phyloP scores from a whole-genome alignment of 2,797 vertebrate species.

The Enteromius trimaculatus region DNA sequence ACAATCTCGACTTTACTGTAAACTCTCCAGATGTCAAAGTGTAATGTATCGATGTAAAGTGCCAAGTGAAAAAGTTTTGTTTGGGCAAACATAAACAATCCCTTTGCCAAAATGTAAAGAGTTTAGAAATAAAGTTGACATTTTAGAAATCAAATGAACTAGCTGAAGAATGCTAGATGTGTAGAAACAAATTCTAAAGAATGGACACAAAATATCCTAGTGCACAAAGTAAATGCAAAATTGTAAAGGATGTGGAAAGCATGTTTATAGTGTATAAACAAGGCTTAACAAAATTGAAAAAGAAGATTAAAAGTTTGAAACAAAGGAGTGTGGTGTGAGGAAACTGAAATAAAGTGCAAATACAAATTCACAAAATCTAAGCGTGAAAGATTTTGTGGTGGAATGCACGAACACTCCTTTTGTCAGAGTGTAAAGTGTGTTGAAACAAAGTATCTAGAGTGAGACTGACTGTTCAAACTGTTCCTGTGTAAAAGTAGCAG shows the following conservation, averaged over 20 bases:
- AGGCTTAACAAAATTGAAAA: neutral
- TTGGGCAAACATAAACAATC: neutral
- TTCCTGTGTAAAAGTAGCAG: neutral
- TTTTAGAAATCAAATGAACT: neutral
- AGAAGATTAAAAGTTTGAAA: neutral
- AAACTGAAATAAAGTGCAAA: neutral
- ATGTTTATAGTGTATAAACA: neutral
- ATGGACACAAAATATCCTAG: neutral
- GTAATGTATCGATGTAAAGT: neutral
- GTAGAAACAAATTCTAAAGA: neutral
- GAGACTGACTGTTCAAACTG: neutral
- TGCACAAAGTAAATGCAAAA: neutral
- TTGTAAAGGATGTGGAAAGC: neutral
- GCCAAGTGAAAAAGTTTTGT: neutral
- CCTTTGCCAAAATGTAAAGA: neutral
- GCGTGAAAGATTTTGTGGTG: neutral
- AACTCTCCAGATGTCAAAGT: neutral
- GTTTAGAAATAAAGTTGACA: neutral
- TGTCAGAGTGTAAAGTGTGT: neutral
- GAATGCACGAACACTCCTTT: neutral
- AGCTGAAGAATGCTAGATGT: neutral
- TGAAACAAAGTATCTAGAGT: conserved; percentile 2
- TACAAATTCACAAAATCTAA: neutral
- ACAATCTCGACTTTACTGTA: neutral
- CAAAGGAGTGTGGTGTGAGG: neutral